Percentiles rank a stretch among this genome's conserved stretches.
Conservation (phyloP, 2,113 vertebrate genomes). For the Nannospalax galili region DNA sequence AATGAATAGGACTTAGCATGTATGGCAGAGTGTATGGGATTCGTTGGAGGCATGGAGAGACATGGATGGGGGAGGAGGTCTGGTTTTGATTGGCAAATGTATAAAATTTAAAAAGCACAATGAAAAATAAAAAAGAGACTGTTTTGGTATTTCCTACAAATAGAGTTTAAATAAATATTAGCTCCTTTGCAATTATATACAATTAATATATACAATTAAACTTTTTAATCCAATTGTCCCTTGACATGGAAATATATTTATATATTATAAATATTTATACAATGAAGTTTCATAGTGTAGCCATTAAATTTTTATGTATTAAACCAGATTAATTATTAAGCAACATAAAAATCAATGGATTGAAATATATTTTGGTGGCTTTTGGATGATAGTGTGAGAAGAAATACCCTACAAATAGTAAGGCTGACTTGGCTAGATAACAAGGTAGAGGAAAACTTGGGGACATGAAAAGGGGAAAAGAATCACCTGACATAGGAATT, state of each 20-base stretch:
- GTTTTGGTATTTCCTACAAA: not conserved
- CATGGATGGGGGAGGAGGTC: too few species aligned
- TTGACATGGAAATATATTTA: not conserved
- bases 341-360: not conserved
- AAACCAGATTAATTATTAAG: not conserved
- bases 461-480: not conserved
- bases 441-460: not conserved
- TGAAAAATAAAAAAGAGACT: not conserved
- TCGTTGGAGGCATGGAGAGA: too few species aligned
- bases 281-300: not conserved
- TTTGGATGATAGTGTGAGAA: not conserved
- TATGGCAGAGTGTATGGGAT: too few species aligned
- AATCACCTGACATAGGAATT: fast-evolving
- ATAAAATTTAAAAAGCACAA: too few species aligned
- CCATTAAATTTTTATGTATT: not conserved
- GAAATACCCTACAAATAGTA: not conserved
- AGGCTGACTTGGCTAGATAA: not conserved
- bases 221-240: not conserved
- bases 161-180: not conserved
- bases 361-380: not conserved
- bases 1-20: too few species aligned
- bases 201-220: not conserved
- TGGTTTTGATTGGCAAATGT: too few species aligned
- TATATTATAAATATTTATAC: not conserved
- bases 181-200: fast-evolving